Evolutionary conservation across 2,888 invertebrate genomes (phyloP), one percentile per base, ranked within the genome.

Genomic region (Tetheella fluctuosa): DNA sequence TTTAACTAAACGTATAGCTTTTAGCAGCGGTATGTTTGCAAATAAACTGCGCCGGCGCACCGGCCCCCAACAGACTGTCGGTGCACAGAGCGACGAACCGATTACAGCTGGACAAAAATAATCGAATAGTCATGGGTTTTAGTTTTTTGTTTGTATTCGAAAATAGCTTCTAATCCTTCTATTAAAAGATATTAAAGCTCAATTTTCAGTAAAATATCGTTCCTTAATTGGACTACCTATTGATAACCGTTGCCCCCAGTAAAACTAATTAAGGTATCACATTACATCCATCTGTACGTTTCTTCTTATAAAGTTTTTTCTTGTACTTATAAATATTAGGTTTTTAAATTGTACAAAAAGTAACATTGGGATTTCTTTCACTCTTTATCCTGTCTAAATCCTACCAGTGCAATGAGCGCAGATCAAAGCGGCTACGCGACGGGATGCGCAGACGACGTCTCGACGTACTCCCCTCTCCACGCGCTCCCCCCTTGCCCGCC

Each of bases 371-470:
- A 4, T 34, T 8, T 58, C 58, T 55, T 61, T 54, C 8, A 23
- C 25, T 7, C n/a, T 17, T 10, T 15, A 59, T 57, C 64, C 17
- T 69, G 63, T 80, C 78, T 79, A 73, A 59, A 59, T 42, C 37
- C 53, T 68, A 54, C 23, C 52, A 65, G 63, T 42, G 58, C 62
- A 65, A 10, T 48, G 57, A 63, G 71, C 67, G 68, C 79, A 84
- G 85, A 89, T 89, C 88, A 89, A 89, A 88, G 89, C 79, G 76
- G 69, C 73, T 64, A 72, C 76, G 76, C 80, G 84, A 77, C 85
- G 90, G 87, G 90, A 90, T 91, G 89, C 90, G 90, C 91, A 90
- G 91, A 91, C 91, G 88, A 87, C 88, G 88, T 87, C 87, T 84
- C 85, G 85, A 77, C 85, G 80, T 73, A 62, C 60, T 63, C 69